These are phyloP conservation scores for Notechis scutatus DNA, from an alignment of 2,113 vertebrate species.

Conservation along the genomic window DNA sequence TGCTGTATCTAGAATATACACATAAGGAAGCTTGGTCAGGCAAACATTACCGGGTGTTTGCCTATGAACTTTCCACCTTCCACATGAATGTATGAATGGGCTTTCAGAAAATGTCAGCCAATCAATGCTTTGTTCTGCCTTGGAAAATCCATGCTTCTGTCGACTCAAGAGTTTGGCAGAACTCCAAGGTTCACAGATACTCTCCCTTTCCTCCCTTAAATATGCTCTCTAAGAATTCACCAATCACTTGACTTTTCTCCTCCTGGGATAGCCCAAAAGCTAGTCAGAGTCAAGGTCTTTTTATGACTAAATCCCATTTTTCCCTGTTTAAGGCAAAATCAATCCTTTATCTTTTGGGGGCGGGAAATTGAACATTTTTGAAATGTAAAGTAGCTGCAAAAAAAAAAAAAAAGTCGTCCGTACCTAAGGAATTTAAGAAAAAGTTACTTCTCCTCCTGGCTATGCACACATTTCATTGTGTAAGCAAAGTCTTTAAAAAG, in stretches of 20 bases:
- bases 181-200: conserved; percentile 29
- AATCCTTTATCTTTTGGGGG: neutral
- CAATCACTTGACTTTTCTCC: neutral
- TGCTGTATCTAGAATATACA: neutral
- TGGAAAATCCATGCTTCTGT: conserved; percentile 60
- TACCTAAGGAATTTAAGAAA: neutral
- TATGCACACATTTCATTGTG: neutral
- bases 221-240: conserved; percentile 34
- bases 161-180: conserved; percentile 57
- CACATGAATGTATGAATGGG: neutral
- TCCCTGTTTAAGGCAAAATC: neutral
- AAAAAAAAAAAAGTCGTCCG: conserved; percentile 1
- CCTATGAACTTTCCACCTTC: neutral
- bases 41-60: neutral
- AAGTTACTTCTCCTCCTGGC: neutral
- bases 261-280: neutral
- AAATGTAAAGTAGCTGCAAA: neutral
- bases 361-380: neutral
- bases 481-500: neutral
- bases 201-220: conserved; percentile 35
- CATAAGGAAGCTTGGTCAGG: neutral
- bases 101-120: conserved; percentile 49
- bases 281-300: neutral
- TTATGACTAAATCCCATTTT: neutral
- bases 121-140: conserved; percentile 46